A percentile compares a stretch with the other conserved stretches of the same genome.
Conservation (phyloP, 2,113 vertebrate genomes). For the Castor canadensis region DNA sequence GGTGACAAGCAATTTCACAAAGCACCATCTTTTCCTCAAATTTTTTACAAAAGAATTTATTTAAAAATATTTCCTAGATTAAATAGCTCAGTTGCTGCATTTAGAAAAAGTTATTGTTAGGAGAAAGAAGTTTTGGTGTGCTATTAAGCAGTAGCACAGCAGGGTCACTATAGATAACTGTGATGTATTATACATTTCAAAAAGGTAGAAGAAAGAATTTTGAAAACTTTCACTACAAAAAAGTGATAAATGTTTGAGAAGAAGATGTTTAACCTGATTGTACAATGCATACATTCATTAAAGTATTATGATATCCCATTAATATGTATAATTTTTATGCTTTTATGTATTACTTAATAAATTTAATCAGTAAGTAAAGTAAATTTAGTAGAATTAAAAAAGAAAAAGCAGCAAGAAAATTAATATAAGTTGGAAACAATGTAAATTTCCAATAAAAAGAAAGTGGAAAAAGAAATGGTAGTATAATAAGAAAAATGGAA, state of each 20-base stretch:
- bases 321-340: neutral
- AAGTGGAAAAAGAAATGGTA: neutral
- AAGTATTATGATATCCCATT: neutral
- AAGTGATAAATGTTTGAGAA: neutral
- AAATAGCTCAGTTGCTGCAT: neutral
- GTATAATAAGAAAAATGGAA: neutral
- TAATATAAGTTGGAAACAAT: neutral
- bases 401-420: neutral
- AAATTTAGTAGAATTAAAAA: neutral
- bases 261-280: neutral
- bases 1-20: neutral
- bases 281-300: neutral
- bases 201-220: neutral
- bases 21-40: neutral
- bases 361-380: neutral
- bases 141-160: no score
- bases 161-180: neutral
- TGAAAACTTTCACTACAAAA: neutral
- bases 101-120: neutral
- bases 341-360: neutral
- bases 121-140: neutral
- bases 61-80: slow-evolving; percentile 1
- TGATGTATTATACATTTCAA: neutral
- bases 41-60: neutral
- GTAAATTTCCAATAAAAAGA: neutral